Base-by-base conservation (phyloP, 2,888 invertebrate species). In the Tigriopus californicus region DNA sequence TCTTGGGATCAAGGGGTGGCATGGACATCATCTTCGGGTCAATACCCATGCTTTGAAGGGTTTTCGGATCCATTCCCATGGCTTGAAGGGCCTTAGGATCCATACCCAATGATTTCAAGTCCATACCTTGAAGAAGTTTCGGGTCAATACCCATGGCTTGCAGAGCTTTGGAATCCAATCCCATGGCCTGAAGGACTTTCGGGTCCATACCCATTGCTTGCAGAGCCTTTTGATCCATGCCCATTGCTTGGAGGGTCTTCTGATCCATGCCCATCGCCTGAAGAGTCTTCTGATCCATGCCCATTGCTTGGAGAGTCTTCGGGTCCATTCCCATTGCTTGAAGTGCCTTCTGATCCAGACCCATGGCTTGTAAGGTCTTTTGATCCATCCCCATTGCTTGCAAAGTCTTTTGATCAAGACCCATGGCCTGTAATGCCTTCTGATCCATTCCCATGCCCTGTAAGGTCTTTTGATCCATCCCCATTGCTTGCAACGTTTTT, bases 321-420 rank as follows among this genome's bases (percentile, higher is more conserved):
- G 60, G 61, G 48, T 64, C 64, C 13, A 63, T 15, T 15, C 56
- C 56, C 58, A 61, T 58, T 8, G 56, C 22, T 1, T 49, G 44
- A 25, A 63, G n/a, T 8, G 42, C 24, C 44, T 62, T 62, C 11
- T 60, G 61, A 47, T 64, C 64, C 13, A 63, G 25, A 18, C 56
- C 56, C 58, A 61, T 58, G 18, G 56, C 22, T 1, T 49, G 44
- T 12, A 58, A 48, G 11, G 18, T 33, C 40, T 58, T 58, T 60
- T 22, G 65, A 65, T 47, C 89, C 74, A 66, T 53, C 3, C 52
- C 60, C 42, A 61, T 49, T 8, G 58, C 6, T 1, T 59, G 61
- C 40, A 64, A 47, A 1, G 53, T 20, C 47, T 64, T 64, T 8
- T 62, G 61, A 57, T 64, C 64, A 33, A 64, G 41, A 8, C 64